Evolutionary conservation across 1,140 invertebrate genomes (phyloP), one percentile per base, ranked within the genome.

Genomic region (Drosophila rhopaloa): DNA sequence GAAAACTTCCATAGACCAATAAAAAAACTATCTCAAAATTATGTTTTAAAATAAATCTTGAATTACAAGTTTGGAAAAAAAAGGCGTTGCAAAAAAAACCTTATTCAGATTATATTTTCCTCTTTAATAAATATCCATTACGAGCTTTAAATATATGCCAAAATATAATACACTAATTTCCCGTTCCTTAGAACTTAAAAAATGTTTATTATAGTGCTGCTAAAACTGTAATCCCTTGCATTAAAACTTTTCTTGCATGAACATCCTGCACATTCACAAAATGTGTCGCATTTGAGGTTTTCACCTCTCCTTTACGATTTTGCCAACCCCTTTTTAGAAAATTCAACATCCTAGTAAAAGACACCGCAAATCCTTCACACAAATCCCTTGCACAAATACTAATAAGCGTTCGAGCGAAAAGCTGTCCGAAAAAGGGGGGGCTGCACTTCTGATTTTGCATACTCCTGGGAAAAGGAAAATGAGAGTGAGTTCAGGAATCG

Each of bases 311-410:
- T 9, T 37, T 16, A n/a, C 48, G 9, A 24, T 37, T 37, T 47
- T 37, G 16, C 47, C 3, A 14, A 11, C n/a, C 14, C 38, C 35
- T 27, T 19, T 19, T 32, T 32, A 6, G 9, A 38, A 48, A 47
- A 40, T 50, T 11, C 19, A 27, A 38, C 14, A 71, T 71, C 32
- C 19, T 29, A 32, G 51, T 29, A 35, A 57, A 35, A 40, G 9
- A 44, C 19, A 62, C 57, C 68, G 50, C 51, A 74, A 75, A 75
- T 75, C 59, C 56, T 72, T 61, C 56, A 19, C 14, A 32, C 51
- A 75, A 75, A 75, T 75, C 72, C 72, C 35, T 16, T 65, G 40
- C 51, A 75, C 71, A 75, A 75, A 75, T 75, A 75, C 71, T 65
- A 65, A 75, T 75, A 75, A 65, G 46, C 56, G 41, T 58, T 71